phyloP scores from a whole-genome alignment of 2,888 invertebrate species.

The Tridacna crocea region DNA sequence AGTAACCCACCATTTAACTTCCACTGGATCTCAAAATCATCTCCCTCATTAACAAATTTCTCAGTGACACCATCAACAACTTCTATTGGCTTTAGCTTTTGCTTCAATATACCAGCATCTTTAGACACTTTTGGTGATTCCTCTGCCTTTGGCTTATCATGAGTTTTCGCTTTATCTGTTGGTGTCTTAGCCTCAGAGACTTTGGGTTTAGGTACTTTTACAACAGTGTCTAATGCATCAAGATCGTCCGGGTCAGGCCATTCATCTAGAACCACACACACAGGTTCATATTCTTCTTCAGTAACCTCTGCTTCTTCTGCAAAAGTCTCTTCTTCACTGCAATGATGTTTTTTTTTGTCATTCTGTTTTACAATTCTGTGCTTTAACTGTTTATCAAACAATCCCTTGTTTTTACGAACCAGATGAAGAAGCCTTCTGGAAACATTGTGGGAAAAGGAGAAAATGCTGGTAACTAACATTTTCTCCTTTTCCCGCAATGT shows the following conservation, averaged over 20 bases:
- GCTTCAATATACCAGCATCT: not conserved
- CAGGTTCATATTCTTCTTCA: slow-evolving; percentile 1
- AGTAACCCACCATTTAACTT: slow-evolving; percentile 6
- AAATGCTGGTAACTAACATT: no score
- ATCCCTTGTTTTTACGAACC: no score
- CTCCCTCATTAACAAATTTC: slow-evolving; percentile 19
- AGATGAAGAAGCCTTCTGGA: no score
- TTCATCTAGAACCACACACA: slow-evolving; percentile 18
- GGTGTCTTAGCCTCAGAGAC: not conserved
- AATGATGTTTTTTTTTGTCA: not conserved
- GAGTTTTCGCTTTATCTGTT: slow-evolving; percentile 4
- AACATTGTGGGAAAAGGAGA: no score
- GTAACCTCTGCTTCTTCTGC: not conserved
- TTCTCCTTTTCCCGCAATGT: no score
- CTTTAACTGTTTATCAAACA: no score
- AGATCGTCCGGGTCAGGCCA: slow-evolving; percentile 20
- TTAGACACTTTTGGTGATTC: not conserved
- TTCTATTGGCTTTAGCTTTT: not conserved
- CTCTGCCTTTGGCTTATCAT: slow-evolving; percentile 6
- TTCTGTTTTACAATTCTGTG: no score
- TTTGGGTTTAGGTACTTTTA: not conserved
- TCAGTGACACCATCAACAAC: not conserved
- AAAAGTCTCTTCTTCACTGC: not conserved
- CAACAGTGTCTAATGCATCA: not conserved
- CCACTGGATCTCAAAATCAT: slow-evolving; percentile 19